A percentile compares a stretch with the other conserved stretches of the same genome.
Evolutionary conservation across 2,113 vertebrate species (phyloP).

Genomic region (Heterochromis multidens): DNA sequence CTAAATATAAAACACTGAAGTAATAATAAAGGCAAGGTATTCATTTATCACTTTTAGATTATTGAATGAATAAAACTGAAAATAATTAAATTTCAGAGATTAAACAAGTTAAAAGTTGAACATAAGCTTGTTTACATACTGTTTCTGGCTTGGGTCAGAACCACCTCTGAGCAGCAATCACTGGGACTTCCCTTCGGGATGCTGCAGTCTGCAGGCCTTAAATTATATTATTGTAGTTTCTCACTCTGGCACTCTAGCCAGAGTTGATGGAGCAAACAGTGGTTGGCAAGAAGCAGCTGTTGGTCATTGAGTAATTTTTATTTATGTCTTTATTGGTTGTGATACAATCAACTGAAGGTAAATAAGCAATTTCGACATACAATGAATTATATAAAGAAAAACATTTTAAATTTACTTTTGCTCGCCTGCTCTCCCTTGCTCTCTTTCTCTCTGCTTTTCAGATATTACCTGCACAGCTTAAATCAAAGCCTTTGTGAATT

Average conservation of each 20-base stretch:
- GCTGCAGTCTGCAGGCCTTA: background rate
- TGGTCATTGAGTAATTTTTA: background rate
- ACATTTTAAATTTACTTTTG: background rate
- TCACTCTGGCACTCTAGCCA: background rate
- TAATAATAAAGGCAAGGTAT: background rate
- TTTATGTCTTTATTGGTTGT: background rate
- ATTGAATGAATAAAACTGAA: background rate
- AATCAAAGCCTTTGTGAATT: slow-evolving; percentile 36
- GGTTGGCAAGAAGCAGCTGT: background rate
- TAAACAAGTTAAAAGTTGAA: background rate
- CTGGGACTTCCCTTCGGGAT: background rate
- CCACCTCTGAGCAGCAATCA: background rate
- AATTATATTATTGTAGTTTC: background rate
- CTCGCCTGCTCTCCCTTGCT: background rate
- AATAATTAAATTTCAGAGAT: background rate
- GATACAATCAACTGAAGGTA: background rate
- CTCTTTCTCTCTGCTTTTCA: slow-evolving; percentile 17
- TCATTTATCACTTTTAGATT: background rate
- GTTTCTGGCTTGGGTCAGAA: background rate
- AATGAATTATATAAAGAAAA: background rate
- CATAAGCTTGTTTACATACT: background rate
- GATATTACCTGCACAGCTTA: slow-evolving; percentile 29
- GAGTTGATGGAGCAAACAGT: background rate
- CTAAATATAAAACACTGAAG: background rate
- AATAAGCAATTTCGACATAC: background rate